Base-by-base conservation (phyloP, 2,888 invertebrate genomes). In the Cephus runcator region DNA sequence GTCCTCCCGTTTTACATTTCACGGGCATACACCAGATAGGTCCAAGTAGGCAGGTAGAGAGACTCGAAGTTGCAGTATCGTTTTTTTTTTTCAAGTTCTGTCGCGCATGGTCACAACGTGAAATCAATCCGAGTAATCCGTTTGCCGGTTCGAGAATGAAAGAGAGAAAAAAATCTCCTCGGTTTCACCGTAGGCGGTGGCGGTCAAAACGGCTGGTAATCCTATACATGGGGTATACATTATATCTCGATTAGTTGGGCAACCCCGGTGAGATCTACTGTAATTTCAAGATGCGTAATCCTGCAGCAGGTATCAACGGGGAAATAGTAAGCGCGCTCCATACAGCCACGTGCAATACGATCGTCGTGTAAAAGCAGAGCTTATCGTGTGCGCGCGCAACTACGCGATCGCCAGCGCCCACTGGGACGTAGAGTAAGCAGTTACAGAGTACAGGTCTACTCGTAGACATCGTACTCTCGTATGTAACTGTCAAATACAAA, bases 261-360 rank as follows among this genome's bases (percentile, higher is more conserved):
- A 85, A 85, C 79, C 79, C 80, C 69, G 69, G 56, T 56, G 56
- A 77, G 81, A 31, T 82, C 83, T 80, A 85, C 81, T 84, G 84
- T 85, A 85, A 86, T 85, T 85, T 83, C 83, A 85, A 83, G 85
- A 84, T 82, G 79, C 81, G 80, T 84, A 85, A 84, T 82, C 80
- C 78, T 69, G 34, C 31, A 15, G 33, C 71, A 4, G 56, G 23
- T 56, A 56, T 56, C 56, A 6, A 23, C 56, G 56, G 56, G 56
- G 56, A 56, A 56, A 56, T 56, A 23, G 23, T 56, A 23, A 56
- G 56, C 23, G 56, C 23, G 56, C 56, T 56, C 23, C 56, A 9
- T 56, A 23, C 23, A 23, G 56, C 56, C 56, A 56, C 56, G 56
- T 56, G 56, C 56, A 56, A 56, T 56, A 56, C 56, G 56, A 56